A percentile compares a stretch with the other conserved stretches of the same genome.
Evolutionary conservation across 2,888 invertebrate genomes (phyloP).

Genomic region (Tenthredo livida): DNA sequence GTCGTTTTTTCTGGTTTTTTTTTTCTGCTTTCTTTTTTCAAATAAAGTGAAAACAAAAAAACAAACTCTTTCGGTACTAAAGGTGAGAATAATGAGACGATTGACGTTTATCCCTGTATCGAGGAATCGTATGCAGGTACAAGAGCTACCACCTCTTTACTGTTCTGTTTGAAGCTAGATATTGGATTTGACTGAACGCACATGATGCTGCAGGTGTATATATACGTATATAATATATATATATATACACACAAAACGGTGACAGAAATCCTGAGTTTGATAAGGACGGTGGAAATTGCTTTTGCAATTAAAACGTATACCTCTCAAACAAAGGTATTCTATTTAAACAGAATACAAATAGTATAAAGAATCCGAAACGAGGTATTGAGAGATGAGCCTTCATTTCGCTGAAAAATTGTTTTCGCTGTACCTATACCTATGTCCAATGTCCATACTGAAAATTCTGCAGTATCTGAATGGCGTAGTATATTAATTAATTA

Average conservation of each 20-base stretch:
- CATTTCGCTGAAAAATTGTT: conserved; percentile 11
- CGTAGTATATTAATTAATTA: too few relatives aligned
- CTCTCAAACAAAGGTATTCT: conserved; percentile 14
- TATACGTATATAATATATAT: not conserved
- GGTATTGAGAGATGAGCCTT: not conserved
- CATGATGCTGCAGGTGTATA: not conserved
- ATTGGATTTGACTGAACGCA: not conserved
- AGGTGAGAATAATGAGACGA: not conserved
- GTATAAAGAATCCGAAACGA: conserved; percentile 6
- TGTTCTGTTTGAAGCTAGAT: not conserved
- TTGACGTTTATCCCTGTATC: not conserved
- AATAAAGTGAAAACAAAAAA: not conserved
- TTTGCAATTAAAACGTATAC: conserved; percentile 23
- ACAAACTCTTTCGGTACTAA: not conserved
- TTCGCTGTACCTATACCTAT: not conserved
- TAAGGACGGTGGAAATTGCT: conserved; percentile 13
- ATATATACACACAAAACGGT: not conserved
- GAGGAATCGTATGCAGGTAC: not conserved
- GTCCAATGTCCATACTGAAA: not conserved
- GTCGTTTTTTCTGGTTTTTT: too few relatives aligned
- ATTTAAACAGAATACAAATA: conserved; percentile 13
- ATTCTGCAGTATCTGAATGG: not conserved
- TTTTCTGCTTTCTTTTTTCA: too few relatives aligned
- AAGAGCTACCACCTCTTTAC: not conserved
- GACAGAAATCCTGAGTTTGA: conserved; percentile 5